Evolutionary conservation across 1,140 invertebrate genomes (phyloP), one percentile per base, ranked within the genome.

Genomic region (Cephus cinctus): DNA sequence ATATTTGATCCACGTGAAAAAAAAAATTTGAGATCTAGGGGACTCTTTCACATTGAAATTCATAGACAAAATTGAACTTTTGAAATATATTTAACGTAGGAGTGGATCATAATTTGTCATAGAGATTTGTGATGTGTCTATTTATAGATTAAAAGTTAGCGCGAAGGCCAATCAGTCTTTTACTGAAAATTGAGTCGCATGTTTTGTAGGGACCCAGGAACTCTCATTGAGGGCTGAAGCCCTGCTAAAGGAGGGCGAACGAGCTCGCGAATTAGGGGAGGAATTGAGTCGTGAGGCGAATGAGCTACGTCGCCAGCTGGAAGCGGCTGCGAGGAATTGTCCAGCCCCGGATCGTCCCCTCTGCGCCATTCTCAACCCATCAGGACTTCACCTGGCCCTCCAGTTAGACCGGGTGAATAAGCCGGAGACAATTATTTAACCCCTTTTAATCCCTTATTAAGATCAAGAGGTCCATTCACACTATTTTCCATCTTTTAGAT

Each of bases 281-380:
- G 80, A 82, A 52, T 70, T 79, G 36, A 74, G 75, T 19, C 70
- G 83, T 22, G 75, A 82, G 35, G 75, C 76, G 23, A 76, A 80
- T 49, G 81, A 85, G 47, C 71, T 87, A 30, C 68, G 77, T 12
- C 70, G 72, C 12, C 83, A 86, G 48, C 70, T 87, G 31, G 80
- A 83, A 39, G 68, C 68, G 44, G 65, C 80, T 34, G 75, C 80
- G 44, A 80, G 79, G 57, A 76, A 80, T 49, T 87, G 86, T 57
- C 63, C 69, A 11, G 47, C 65, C 3, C 79, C 80, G 52, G 85
- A 87, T 62, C 70, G 78, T 35, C 76, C 80, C 9, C 75, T 87
- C 3, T 88, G 85, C 63, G 83, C 84, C 20, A 83, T 83, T 6
- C 71, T 87, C 25, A 82, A 86, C 54, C 78, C 82, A 9, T 72